Base-by-base conservation (phyloP, 2,888 invertebrate genomes). In the Crossocerus cetratus region DNA sequence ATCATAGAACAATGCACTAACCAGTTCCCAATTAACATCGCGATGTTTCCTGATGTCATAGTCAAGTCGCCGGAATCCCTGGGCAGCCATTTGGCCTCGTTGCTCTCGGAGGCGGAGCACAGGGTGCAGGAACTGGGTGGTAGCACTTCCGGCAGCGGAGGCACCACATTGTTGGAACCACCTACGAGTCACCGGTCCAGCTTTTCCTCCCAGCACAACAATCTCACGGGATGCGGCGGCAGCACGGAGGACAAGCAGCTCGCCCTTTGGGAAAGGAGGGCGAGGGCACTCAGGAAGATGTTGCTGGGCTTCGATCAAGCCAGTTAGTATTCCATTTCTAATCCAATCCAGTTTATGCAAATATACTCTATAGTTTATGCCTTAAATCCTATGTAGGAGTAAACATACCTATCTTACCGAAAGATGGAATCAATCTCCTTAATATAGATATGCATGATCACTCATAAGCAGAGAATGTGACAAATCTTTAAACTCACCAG, bases 251-350 rank as follows among this genome's bases (percentile, higher is more conserved):
- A 96, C 87, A 96, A 96, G 86, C 96, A 96, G 90, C 94, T 95
- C 62, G 94, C 95, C 76, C 94, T 96, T 64, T 98, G 98, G 97
- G 97, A 98, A 83, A 93, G 97, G 76, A 93, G 96, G 84, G 93
- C 95, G 59, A 93, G 95, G 85, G 94, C 95, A 0, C 92, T 97
- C 54, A 95, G 94, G 91, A 94, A 92, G 90, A 94, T 98, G 93
- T 93, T 96, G 45, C 91, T 95, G 42, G 98, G 98, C 58, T 97
- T 97, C 92, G 96, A 97, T 84, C 96, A 97, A 90, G 94, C 96
- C 13, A 92, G 93, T 94, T 87, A 91, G 76, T 72, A 0, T 23
- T 13, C 8, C 14, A 45, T 23, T 60, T 53, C 3, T 32, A 42
- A n/a, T 56, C 14, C 49, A n/a, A 1, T 49, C 49, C n/a, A 14